Evolutionary conservation across 2,888 invertebrate species (phyloP).

Genomic region (Mesoligia furuncula): DNA sequence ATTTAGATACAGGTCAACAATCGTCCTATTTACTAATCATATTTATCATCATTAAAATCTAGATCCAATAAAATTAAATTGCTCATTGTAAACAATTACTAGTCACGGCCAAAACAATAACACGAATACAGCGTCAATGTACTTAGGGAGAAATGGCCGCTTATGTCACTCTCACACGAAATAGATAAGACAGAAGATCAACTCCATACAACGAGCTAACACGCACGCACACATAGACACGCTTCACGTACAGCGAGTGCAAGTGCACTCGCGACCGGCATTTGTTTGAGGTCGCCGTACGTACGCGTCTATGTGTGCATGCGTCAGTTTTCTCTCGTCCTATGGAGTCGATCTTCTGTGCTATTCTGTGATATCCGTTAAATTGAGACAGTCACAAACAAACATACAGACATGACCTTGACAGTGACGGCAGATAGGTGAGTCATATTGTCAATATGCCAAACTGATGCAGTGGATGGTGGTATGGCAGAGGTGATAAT

Average conservation of each 20-base stretch:
- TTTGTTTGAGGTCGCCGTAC: not conserved
- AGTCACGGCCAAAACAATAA: slow-evolving; percentile 57
- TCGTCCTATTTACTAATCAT: not conserved
- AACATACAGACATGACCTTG: slow-evolving; percentile 63
- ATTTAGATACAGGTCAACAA: slow-evolving; percentile 13
- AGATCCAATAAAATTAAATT: slow-evolving; percentile 4
- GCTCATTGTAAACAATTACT: slow-evolving; percentile 20
- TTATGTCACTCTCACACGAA: slow-evolving; percentile 23
- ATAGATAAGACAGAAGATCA: not conserved
- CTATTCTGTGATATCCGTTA: slow-evolving; percentile 1
- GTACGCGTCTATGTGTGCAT: no score
- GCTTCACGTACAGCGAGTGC: not conserved
- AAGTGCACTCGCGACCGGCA: not conserved
- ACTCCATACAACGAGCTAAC: not conserved
- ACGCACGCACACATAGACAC: not conserved
- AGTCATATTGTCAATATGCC: slow-evolving; percentile 62
- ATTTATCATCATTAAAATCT: slow-evolving; percentile 9
- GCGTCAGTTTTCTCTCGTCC: no score
- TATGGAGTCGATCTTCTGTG: not conserved
- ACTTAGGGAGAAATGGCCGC: slow-evolving; percentile 51
- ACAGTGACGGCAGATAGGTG: slow-evolving; percentile 44
- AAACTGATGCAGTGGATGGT: slow-evolving; percentile 72
- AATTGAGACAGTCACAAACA: slow-evolving; percentile 31
- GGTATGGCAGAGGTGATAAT: slow-evolving; percentile 59
- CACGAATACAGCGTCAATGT: slow-evolving; percentile 28